Base-by-base conservation (phyloP, 2,888 invertebrate species). In the Lasioglossum malachurum region DNA sequence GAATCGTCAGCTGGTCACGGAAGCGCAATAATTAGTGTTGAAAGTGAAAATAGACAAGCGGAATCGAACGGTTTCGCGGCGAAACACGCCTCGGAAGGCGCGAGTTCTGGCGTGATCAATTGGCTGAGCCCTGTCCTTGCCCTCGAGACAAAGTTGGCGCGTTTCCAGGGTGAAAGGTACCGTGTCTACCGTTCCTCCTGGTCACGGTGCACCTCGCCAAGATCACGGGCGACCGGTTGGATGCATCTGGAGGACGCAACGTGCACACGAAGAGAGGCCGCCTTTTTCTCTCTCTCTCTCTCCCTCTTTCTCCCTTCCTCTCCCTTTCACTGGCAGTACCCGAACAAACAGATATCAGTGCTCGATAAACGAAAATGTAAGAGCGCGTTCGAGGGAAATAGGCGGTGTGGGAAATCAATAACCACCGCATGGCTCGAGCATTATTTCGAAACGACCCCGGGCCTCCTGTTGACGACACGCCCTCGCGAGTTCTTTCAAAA, bases 101-200 rank as follows among this genome's bases (percentile, higher is more conserved):
- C 41, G 46, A 82, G 75, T 82, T 76, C 57, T 75, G 78, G 57
- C 78, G 76, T 80, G 83, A 88, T 85, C 76, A 84, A 88, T 83
- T 80, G 78, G 75, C 79, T 27, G 44, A 64, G 69, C 64, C 35
- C 71, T 89, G 91, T 88, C 91, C 91, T 91, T 91, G 90, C 87
- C 90, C 91, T 91, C 87, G 88, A 90, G 82, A 73, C 60, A 38
- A 82, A 87, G 69, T 87, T 91, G 90, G 91, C 90, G 82, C 76
- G 89, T 41, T 88, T 91, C 91, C 91, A 91, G 88, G 81, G 79
- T 87, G 86, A 84, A 87, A 90, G 90, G 86, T 88, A 91, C 49
- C 79, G 64, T 78, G 84, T 67, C 69, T 69, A 41, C 35, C 78
- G 49, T 44, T 75, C 53, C 75, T 77, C 74, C 80, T 82, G 81